Percentiles rank a stretch among this genome's conserved stretches.
Conservation (phyloP, 2,797 vertebrate genomes). For the Onychomys leucogaster region DNA sequence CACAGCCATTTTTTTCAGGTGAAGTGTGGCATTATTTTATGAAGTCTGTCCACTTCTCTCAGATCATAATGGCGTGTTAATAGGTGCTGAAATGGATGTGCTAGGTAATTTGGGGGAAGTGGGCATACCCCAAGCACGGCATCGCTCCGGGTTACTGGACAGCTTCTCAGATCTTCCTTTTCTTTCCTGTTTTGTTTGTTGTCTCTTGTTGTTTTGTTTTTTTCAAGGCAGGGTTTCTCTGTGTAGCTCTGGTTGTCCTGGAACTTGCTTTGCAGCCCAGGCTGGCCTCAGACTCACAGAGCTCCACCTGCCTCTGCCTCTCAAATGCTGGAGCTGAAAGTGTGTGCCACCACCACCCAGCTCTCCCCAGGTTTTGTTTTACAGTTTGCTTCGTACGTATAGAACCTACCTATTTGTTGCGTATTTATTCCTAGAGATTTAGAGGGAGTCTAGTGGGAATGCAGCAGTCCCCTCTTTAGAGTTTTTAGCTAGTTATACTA, state of each 20-base stretch:
- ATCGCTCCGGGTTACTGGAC: not conserved
- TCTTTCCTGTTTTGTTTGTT: too few species aligned
- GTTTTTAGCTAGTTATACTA: not conserved
- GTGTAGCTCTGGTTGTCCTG: not conserved
- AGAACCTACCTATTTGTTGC: not conserved
- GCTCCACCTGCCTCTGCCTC: not conserved
- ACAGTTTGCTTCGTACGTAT: not conserved
- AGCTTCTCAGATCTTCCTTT: not conserved
- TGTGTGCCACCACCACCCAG: not conserved
- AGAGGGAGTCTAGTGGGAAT: not conserved
- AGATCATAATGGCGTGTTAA: not conserved
- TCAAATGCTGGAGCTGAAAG: not conserved
- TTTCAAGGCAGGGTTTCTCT: not conserved
- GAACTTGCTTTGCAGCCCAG: not conserved
- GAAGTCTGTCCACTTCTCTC: not conserved
- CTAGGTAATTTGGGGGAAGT: not conserved
- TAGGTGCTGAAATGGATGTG: not conserved
- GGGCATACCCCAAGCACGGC: not conserved
- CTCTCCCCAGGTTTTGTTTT: not conserved
- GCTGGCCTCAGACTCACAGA: not conserved
- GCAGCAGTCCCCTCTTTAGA: not conserved
- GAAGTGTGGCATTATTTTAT: slow-evolving; percentile 19
- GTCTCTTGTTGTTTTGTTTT: not conserved
- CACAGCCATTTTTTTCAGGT: not conserved
- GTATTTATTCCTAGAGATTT: not conserved